Percentiles rank a stretch among this genome's conserved stretches.
Evolutionary conservation across 2,888 invertebrate species (phyloP).

Genomic region (Cosmopolites sordidus): DNA sequence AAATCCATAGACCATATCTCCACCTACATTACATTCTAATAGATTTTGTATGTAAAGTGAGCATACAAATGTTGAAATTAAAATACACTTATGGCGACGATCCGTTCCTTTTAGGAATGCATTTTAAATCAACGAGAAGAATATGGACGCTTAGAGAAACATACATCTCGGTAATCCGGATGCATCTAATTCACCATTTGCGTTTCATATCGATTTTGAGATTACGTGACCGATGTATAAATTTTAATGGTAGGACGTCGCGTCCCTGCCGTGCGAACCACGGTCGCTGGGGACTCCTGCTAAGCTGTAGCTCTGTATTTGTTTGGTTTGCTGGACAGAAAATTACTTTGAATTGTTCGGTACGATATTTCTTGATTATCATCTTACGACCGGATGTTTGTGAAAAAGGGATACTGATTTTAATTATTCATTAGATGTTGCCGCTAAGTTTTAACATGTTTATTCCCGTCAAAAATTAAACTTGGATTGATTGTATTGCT

Average conservation of each 20-base stretch:
- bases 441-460: too few species aligned
- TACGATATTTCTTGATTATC: neutral
- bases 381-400: neutral
- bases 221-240: conserved; percentile 15
- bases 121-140: conserved; percentile 5
- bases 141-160: conserved; percentile 6
- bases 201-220: conserved; percentile 19
- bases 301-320: conserved; percentile 13
- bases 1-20: too few species aligned
- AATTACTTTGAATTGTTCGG: conserved; percentile 4
- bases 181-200: conserved; percentile 22
- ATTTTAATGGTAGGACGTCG: conserved; percentile 8
- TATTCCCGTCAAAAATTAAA: too few species aligned
- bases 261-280: conserved; percentile 5
- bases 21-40: too few species aligned
- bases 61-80: conserved; percentile 15
- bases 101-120: conserved; percentile 8
- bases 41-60: neutral
- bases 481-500: too few species aligned
- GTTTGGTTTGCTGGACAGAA: conserved; percentile 9
- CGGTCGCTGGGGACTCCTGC: conserved; percentile 6
- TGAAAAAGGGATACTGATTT: too few species aligned
- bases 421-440: too few species aligned
- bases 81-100: conserved; percentile 20
- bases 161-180: conserved; percentile 14